phyloP scores from a whole-genome alignment of 2,797 vertebrate species.

The Philypnodon macrostomus region DNA sequence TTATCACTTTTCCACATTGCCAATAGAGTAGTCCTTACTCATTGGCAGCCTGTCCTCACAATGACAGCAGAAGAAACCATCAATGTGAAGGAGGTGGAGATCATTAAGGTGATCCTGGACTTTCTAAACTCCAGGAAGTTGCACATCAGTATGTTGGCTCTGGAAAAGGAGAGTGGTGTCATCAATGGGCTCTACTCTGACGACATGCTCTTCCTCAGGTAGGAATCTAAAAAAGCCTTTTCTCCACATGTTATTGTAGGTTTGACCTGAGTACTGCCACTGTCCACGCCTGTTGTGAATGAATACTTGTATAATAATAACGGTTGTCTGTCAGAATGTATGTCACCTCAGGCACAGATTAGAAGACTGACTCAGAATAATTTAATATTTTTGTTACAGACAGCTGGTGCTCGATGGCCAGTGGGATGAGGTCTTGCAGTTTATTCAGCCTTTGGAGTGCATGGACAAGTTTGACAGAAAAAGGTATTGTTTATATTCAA shows the following conservation, averaged over 20 bases:
- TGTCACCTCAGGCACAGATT: too few relatives aligned
- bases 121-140: constrained; percentile 95
- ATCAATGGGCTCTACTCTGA: constrained; percentile 98
- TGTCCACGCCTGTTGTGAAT: too few relatives aligned
- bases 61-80: constrained; percentile 99
- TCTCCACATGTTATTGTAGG: constrained; percentile 8
- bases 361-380: too few relatives aligned
- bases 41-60: constrained; percentile 66
- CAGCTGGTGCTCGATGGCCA: constrained; percentile 96
- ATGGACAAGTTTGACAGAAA: constrained; percentile 99
- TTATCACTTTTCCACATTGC: too few relatives aligned
- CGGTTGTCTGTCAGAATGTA: too few relatives aligned
- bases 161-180: constrained; percentile 98
- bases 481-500: constrained; percentile 72
- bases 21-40: neutral
- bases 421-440: constrained; percentile 98
- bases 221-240: constrained; percentile 66
- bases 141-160: constrained; percentile 97
- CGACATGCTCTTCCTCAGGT: constrained; percentile 99
- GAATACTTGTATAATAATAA: too few relatives aligned
- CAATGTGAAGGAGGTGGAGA: constrained; percentile 98
- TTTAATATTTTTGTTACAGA: constrained; percentile 66
- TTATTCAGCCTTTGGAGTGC: constrained; percentile 96
- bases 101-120: constrained; percentile 96
- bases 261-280: constrained; percentile 9